Conservation (phyloP, 2,113 vertebrate species). For the Marmota monax region DNA sequence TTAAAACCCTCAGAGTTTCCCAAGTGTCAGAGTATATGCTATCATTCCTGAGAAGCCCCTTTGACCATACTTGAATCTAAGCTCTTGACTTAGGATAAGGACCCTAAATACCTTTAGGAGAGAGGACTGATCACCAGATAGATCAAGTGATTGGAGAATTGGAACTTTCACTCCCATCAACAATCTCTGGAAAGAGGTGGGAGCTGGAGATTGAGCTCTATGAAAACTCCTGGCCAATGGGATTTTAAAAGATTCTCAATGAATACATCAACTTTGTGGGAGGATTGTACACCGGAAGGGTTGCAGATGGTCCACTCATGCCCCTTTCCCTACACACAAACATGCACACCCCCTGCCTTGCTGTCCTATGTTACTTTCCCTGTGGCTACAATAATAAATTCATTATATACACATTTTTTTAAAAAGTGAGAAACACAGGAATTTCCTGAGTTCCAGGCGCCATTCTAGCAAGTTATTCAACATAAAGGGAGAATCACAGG, state of each 20-base stretch:
- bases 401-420: not conserved
- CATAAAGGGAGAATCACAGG: no score
- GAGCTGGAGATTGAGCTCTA: not conserved
- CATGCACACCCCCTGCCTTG: not conserved
- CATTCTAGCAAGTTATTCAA: not conserved
- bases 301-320: fast-evolving
- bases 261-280: not conserved
- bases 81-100: no score
- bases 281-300: not conserved
- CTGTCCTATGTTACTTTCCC: not conserved
- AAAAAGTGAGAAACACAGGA: not conserved
- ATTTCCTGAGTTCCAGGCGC: not conserved
- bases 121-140: not conserved
- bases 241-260: not conserved
- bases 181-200: not conserved
- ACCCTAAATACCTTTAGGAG: not conserved
- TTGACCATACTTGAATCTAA: not conserved
- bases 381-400: not conserved
- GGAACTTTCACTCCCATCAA: not conserved
- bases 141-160: not conserved
- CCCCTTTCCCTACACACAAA: not conserved
- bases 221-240: not conserved
- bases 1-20: not conserved
- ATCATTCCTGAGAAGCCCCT: not conserved
- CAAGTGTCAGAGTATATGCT: not conserved